Evolutionary conservation across 1,140 invertebrate species (phyloP), one percentile per base, ranked within the genome.

Genomic region (Calliphora vicina): DNA sequence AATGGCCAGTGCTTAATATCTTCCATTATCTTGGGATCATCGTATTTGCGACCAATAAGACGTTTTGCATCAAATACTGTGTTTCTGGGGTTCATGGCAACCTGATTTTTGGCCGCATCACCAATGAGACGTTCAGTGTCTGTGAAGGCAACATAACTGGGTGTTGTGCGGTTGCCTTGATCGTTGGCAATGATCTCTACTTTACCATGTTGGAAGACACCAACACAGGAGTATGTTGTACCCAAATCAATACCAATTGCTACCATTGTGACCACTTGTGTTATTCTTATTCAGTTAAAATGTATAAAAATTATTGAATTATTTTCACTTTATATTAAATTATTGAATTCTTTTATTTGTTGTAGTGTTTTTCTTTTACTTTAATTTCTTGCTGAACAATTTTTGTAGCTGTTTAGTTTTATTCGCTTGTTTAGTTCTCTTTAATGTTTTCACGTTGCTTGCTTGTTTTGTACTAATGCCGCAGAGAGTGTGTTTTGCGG

Each of bases 41-140:
- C 93, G 86, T 91, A 95, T 84, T 92, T 92, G 84, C 94, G 91
- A 23, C 94, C 94, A 86, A 95, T 94, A 26, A 95, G 89, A 82
- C 94, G 92, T 88, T 94, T 94, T 3, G 92, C 93, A 83, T 88
- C 89, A 78, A 89, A 90, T 0, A 91, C 87, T 29, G 88, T 89
- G 84, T 90, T 90, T 25, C 83, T 86, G 42, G 89, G 89, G 82
- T 90, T 90, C 87, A 88, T 90, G n/a, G 88, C 88, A 80, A 88
- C 88, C 81, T 88, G 87, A 84, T 95, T 95, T 89, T 95, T 95
- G 4, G 95, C 95, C 27, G 94, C 93, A 90, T 98, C 97, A 23
- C 97, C 97, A 83, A 98, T 95, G 13, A 98, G 91, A 35, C 97
- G 91, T 89, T 98, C 97, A 0, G 95, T 94, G 73, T 97, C 97